Base-by-base conservation (phyloP, 2,888 invertebrate species). In the Epistrophe eligans region DNA sequence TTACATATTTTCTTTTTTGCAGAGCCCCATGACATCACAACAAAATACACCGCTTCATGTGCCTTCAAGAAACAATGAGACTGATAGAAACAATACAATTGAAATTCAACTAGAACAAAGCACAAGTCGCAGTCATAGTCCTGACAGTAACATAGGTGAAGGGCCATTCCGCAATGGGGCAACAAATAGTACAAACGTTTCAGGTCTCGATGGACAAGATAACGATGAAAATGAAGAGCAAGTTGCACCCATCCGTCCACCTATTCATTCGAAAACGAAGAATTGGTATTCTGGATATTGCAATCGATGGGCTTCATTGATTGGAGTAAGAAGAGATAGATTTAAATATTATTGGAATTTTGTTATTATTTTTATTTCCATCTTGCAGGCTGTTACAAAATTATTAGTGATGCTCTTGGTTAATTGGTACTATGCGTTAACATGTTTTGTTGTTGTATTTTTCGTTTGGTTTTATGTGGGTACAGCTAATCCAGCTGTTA, bases 241-340 rank as follows among this genome's bases (percentile, higher is more conserved):
- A 6, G 94, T 94, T 85, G 93, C 93, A 0, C 94, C 94, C 9
- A 94, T 94, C 89, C 95, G 95, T 89, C 93, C 94, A 50, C 95
- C 95, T 89, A 96, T 98, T 89, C 97, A 97, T 92, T 96, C 97
- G 10, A 98, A 98, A 94, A 96, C 97, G 89, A 96, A 97, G 90
- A 98, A 98, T 91, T 99, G 98, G 98, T 99, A 99, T 93, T 98
- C 98, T 0, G 95, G 96, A 89, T 95, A 98, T 89, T 98, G 98
- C 93, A 99, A 99, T 92, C 94, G 99, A 90, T 99, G 99, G 98
- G 95, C 99, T 62, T 98, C 99, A 2, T 93, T 99, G 5, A 93
- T 96, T 89, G 99, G 98, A 90, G 98, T 98, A 93, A 95, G 95
- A 74, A 32, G 2, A 13, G 0, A 13, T n/a, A 0, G 0, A 10